Conservation (phyloP, 2,888 invertebrate species). For the Pharmacophagus antenor region DNA sequence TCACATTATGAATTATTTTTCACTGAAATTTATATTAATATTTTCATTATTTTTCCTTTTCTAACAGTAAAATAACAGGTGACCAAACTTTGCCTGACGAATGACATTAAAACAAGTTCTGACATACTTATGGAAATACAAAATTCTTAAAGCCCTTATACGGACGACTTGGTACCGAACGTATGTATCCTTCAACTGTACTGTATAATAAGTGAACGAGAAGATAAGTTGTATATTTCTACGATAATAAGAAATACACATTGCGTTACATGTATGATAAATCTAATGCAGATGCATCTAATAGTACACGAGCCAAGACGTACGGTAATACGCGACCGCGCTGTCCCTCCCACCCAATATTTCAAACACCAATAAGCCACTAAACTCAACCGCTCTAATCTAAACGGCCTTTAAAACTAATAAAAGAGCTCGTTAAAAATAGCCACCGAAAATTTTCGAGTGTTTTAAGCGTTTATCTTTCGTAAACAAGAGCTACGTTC, state of each 20-base stretch:
- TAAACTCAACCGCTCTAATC: slow-evolving; percentile 67
- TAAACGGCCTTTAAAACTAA: slow-evolving; percentile 80
- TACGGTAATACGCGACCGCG: slow-evolving; percentile 41
- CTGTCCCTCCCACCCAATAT: slow-evolving; percentile 70
- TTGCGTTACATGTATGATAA: slow-evolving; percentile 20
- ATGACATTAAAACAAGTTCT: slow-evolving; percentile 11
- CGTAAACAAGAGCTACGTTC: slow-evolving; percentile 64
- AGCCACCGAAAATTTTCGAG: slow-evolving; percentile 75
- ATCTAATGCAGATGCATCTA: slow-evolving; percentile 14
- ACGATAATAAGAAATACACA: slow-evolving; percentile 17
- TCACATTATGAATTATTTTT: no score
- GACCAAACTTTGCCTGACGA: not conserved
- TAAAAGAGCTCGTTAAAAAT: slow-evolving; percentile 77
- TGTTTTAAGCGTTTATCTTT: slow-evolving; percentile 58
- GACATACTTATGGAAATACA: slow-evolving; percentile 21
- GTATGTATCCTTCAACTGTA: slow-evolving; percentile 15
- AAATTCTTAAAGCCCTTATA: slow-evolving; percentile 25
- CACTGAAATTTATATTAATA: no score
- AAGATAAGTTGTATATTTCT: slow-evolving; percentile 20
- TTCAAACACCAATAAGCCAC: slow-evolving; percentile 70
- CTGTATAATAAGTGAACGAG: slow-evolving; percentile 15
- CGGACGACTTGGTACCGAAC: slow-evolving; percentile 7
- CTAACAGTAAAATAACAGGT: not conserved
- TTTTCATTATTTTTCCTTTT: not conserved
- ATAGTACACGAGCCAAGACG: slow-evolving; percentile 21